phyloP scores from a whole-genome alignment of 2,113 vertebrate species.

The Osmerus mordax region DNA sequence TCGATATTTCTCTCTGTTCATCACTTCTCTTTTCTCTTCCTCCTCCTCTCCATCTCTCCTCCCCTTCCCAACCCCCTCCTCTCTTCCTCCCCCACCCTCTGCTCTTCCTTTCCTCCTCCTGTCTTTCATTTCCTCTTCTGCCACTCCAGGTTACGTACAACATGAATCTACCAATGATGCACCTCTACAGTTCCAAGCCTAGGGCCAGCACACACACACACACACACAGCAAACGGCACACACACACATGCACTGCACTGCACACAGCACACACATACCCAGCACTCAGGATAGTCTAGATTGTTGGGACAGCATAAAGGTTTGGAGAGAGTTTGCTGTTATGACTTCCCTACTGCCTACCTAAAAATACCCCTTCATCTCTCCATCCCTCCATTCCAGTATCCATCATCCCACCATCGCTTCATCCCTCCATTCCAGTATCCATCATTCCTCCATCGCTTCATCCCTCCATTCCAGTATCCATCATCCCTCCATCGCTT shows the following conservation, averaged over 20 bases:
- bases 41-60: neutral
- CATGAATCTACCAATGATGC: slow-evolving; percentile 16
- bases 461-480: too few species aligned
- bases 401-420: neutral
- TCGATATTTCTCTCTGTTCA: neutral
- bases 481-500: too few species aligned
- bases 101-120: slow-evolving; percentile 5
- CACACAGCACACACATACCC: neutral
- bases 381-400: neutral
- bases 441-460: slow-evolving; percentile 13
- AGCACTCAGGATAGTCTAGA: too few species aligned
- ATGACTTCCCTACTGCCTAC: too few species aligned
- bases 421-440: slow-evolving; percentile 39
- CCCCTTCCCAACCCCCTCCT: neutral
- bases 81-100: neutral
- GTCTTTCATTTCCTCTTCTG: slow-evolving; percentile 34
- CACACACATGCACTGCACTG: neutral
- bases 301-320: too few species aligned
- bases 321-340: too few species aligned
- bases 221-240: too few species aligned
- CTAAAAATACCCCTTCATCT: neutral
- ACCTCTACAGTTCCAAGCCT: too few species aligned
- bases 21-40: too few species aligned
- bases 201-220: too few species aligned
- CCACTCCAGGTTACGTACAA: slow-evolving; percentile 32